These are phyloP conservation scores for Acleris sparsana DNA, from an alignment of 2,888 invertebrate species.

Conservation along the genomic window DNA sequence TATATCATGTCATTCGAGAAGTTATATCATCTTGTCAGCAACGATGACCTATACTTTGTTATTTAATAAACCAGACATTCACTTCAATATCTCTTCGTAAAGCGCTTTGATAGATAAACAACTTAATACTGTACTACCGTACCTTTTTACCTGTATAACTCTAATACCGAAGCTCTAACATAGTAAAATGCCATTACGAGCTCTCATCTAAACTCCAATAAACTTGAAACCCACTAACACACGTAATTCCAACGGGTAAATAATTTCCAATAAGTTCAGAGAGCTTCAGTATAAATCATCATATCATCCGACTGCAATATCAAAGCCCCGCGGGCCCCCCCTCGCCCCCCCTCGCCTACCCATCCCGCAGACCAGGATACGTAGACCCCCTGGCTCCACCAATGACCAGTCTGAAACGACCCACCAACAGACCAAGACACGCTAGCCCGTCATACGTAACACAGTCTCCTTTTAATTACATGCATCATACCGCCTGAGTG, in stretches of 20 bases:
- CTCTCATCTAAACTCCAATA: not conserved
- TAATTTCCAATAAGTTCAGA: slow-evolving; percentile 34
- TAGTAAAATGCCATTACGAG: not conserved
- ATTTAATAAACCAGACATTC: too few relatives aligned
- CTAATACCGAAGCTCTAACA: too few relatives aligned
- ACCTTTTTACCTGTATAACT: too few relatives aligned
- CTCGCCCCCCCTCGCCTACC: slow-evolving; percentile 36
- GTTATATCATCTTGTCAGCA: too few relatives aligned
- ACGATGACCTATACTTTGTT: too few relatives aligned
- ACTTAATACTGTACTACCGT: too few relatives aligned
- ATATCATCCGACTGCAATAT: slow-evolving; percentile 58
- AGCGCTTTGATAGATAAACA: too few relatives aligned
- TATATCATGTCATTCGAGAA: too few relatives aligned
- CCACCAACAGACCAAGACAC: slow-evolving; percentile 42
- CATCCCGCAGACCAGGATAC: slow-evolving; percentile 41
- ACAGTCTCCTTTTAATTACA: slow-evolving; percentile 76
- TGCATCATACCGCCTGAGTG: slow-evolving; percentile 68
- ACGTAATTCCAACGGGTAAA: slow-evolving; percentile 21
- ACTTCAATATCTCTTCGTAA: too few relatives aligned
- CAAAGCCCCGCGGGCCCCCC: slow-evolving; percentile 60
- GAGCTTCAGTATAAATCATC: slow-evolving; percentile 47
- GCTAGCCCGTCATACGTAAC: slow-evolving; percentile 49
- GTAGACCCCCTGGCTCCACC: slow-evolving; percentile 38
- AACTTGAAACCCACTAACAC: not conserved
- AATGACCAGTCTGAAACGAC: slow-evolving; percentile 35